phyloP scores from a whole-genome alignment of 1,140 invertebrate species.

The Solenopsis fugax region DNA sequence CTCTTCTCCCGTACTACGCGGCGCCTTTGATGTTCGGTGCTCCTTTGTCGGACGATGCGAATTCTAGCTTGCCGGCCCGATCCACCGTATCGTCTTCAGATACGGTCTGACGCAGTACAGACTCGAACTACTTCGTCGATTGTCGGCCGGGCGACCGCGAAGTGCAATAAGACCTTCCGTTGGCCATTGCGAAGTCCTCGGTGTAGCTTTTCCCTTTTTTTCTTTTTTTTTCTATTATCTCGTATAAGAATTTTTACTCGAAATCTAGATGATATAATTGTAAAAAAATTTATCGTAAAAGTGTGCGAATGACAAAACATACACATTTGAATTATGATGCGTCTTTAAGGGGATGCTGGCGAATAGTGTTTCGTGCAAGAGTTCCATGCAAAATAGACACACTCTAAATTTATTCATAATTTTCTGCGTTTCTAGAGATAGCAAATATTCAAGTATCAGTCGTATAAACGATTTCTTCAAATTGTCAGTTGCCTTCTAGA shows the following conservation, averaged over 20 bases:
- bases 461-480: background rate
- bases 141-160: background rate
- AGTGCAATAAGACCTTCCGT: slow-evolving; percentile 53
- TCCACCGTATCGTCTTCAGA: slow-evolving; percentile 67
- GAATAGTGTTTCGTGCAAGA: background rate
- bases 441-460: background rate
- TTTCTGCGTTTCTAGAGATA: no score
- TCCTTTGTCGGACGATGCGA: slow-evolving; percentile 69
- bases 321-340: background rate
- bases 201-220: background rate
- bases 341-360: background rate
- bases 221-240: background rate
- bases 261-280: slow-evolving; percentile 18
- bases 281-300: background rate
- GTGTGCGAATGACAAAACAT: background rate
- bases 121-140: slow-evolving; percentile 66
- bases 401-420: background rate
- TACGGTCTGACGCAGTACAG: slow-evolving; percentile 59
- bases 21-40: slow-evolving; percentile 73
- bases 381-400: background rate
- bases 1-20: slow-evolving; percentile 87
- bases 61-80: slow-evolving; percentile 55
- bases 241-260: background rate
- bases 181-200: slow-evolving; percentile 19
- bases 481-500: background rate